Conservation (phyloP, 2,888 invertebrate genomes). For the Oscheius sp. region DNA sequence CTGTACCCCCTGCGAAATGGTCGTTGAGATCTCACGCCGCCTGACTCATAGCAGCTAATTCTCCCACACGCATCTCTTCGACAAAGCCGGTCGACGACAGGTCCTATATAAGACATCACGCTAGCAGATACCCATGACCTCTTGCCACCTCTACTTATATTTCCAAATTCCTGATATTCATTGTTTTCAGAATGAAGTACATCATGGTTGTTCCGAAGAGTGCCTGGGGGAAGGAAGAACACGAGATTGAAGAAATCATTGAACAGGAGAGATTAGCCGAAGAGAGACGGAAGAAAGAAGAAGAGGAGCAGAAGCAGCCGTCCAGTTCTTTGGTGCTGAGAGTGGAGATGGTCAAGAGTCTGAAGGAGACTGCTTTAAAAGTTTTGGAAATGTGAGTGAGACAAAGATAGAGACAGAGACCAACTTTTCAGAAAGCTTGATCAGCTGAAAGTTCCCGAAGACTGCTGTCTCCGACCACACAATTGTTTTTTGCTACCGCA, state of each 20-base stretch:
- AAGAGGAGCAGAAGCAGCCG: constrained; percentile 1
- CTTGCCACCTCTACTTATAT: background rate
- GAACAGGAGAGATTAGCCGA: background rate
- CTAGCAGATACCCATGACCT: background rate
- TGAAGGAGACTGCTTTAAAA: background rate
- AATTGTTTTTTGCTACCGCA: constrained; percentile 14
- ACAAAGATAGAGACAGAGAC: background rate
- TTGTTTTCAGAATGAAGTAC: constrained; percentile 13
- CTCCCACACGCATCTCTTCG: too few relatives aligned
- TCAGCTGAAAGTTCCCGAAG: constrained; percentile 1
- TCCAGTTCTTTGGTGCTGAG: background rate
- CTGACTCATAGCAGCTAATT: too few relatives aligned
- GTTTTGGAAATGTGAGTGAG: constrained; percentile 15
- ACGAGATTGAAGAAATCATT: constrained; percentile 26
- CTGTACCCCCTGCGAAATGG: too few relatives aligned
- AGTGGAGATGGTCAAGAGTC: background rate
- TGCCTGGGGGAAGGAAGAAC: constrained; percentile 29
- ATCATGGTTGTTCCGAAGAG: constrained; percentile 34
- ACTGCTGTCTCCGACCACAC: constrained; percentile 17
- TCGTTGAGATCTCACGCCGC: too few relatives aligned
- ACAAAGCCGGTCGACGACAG: too few relatives aligned
- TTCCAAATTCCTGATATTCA: background rate
- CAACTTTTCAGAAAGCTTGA: constrained; percentile 8
- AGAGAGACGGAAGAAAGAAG: constrained; percentile 5
- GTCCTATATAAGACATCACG: background rate